A percentile compares a stretch with the other conserved stretches of the same genome.
These are phyloP conservation scores for Coregonus ussuriensis DNA, from an alignment of 2,797 vertebrate genomes.

Conservation along the genomic window DNA sequence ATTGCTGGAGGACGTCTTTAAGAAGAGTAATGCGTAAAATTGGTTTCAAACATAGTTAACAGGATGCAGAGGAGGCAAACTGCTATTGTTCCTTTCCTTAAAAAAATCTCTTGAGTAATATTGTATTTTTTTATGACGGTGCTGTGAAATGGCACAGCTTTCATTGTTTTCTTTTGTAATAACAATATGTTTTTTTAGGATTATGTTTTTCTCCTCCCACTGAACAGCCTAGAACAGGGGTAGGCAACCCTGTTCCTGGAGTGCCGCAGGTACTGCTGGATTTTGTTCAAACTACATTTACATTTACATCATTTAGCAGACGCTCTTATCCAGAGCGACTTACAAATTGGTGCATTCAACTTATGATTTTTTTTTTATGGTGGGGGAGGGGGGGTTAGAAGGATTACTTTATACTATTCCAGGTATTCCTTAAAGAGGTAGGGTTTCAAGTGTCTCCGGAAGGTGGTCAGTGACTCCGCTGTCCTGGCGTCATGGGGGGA, in stretches of 20 bases:
- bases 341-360: no score
- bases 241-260: neutral
- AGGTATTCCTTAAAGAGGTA: no score
- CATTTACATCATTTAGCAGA: no score
- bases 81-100: neutral
- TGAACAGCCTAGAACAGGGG: neutral
- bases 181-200: neutral
- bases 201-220: neutral
- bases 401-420: no score
- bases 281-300: no score
- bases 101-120: neutral
- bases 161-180: neutral
- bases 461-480: no score
- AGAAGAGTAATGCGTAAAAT: slow-evolving; percentile 50
- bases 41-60: slow-evolving; percentile 51
- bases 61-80: neutral
- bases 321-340: no score
- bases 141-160: neutral
- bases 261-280: neutral
- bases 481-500: no score
- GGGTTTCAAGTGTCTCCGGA: no score
- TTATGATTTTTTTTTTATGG: no score
- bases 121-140: neutral
- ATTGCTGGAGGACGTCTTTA: neutral
- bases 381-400: no score